Conservation (phyloP, 2,113 vertebrate genomes). For the Indri indri region DNA sequence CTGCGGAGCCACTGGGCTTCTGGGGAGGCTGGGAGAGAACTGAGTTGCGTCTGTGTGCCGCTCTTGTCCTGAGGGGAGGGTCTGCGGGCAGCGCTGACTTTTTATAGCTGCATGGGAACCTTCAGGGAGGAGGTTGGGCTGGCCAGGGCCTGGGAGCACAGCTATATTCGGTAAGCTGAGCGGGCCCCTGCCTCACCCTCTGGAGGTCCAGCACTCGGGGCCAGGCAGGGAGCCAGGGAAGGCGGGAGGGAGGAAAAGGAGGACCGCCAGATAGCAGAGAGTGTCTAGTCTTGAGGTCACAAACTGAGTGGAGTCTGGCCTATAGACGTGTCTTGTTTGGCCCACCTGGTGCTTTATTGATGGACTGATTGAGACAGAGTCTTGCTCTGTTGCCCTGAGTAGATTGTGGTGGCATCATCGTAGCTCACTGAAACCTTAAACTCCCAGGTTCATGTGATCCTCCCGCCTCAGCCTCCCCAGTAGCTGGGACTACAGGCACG, state of each 20-base stretch:
- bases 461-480: too few relatives aligned
- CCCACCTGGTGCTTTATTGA: neutral
- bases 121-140: constrained; percentile 63
- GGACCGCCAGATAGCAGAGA: neutral
- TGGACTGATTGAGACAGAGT: too few relatives aligned
- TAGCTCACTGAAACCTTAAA: too few relatives aligned
- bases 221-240: constrained; percentile 58
- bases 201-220: constrained; percentile 65
- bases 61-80: constrained; percentile 71
- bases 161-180: constrained; percentile 85
- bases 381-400: too few relatives aligned
- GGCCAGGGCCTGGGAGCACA: constrained; percentile 76
- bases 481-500: too few relatives aligned
- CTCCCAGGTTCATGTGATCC: too few relatives aligned
- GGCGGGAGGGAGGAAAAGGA: neutral
- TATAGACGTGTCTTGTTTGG: neutral
- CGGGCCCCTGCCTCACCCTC: constrained; percentile 69
- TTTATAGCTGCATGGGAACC: constrained; percentile 88
- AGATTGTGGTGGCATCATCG: too few relatives aligned
- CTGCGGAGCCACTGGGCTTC: constrained; percentile 42
- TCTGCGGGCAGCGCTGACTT: constrained; percentile 81
- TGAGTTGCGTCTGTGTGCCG: constrained; percentile 77
- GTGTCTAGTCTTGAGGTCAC: neutral
- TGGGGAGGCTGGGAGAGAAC: constrained; percentile 60
- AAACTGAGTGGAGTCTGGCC: neutral